Percentiles rank a stretch among this genome's conserved stretches.
These are phyloP conservation scores for Pelecanus crispus DNA, from an alignment of 2,113 vertebrate species.

Conservation along the genomic window DNA sequence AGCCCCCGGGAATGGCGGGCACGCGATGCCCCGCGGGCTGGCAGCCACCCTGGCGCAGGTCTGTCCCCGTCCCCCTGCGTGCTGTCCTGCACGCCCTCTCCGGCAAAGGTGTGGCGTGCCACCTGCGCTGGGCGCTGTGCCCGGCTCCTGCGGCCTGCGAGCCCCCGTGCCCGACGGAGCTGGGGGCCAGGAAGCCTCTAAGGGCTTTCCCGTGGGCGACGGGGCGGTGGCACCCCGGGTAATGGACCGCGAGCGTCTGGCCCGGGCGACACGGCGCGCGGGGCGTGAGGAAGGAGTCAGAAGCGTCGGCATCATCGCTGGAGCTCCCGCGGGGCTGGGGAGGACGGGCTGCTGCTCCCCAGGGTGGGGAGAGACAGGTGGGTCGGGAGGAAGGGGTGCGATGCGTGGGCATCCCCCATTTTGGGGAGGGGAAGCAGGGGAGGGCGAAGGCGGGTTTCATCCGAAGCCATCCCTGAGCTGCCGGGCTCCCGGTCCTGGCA, in stretches of 20 bases:
- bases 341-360: neutral
- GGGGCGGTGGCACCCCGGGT: neutral
- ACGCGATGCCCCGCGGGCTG: accelerated
- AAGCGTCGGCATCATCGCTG: accelerated
- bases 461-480: accelerated
- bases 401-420: accelerated
- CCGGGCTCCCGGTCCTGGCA: neutral
- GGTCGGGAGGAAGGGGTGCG: neutral
- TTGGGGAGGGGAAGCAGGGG: neutral
- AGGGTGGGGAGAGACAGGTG: neutral
- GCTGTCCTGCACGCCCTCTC: neutral
- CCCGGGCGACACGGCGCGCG: accelerated
- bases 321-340: neutral
- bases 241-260: accelerated
- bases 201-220: neutral
- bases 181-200: accelerated
- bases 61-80: neutral
- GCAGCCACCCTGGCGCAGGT: neutral
- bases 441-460: neutral
- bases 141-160: neutral
- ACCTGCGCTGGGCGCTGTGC: neutral
- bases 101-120: neutral
- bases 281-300: neutral
- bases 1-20: neutral
- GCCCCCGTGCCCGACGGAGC: accelerated